Conservation (phyloP, 2,888 invertebrate species). For the Pachymerium ferrugineum region DNA sequence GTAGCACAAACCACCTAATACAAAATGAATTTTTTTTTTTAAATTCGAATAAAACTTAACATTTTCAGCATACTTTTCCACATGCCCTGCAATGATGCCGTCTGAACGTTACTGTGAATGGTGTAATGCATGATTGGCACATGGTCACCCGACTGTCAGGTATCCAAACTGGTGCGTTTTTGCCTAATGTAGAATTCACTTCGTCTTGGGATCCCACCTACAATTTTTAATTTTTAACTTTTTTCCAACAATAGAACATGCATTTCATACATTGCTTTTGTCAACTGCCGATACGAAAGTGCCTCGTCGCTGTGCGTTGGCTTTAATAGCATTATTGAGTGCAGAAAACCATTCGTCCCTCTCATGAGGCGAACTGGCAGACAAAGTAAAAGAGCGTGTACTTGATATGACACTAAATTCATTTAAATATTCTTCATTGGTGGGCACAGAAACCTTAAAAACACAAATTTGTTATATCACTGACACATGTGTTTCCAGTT, state of each 20-base stretch:
- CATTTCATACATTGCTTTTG: neutral
- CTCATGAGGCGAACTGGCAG: conserved; percentile 52
- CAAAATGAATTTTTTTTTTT: neutral
- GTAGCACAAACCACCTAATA: conserved; percentile 58
- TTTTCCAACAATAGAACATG: neutral
- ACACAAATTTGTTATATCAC: neutral
- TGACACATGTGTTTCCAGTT: neutral
- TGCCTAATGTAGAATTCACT: conserved; percentile 25
- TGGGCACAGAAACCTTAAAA: conserved; percentile 41
- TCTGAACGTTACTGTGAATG: conserved; percentile 60
- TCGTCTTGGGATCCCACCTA: neutral
- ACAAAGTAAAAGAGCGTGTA: conserved; percentile 54
- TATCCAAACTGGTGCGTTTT: conserved; percentile 56
- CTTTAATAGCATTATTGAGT: conserved; percentile 50
- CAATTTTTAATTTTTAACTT: neutral
- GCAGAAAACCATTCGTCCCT: conserved; percentile 53
- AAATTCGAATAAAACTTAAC: neutral
- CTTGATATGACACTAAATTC: conserved; percentile 56
- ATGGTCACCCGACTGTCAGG: conserved; percentile 58
- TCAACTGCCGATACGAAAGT: conserved; percentile 44
- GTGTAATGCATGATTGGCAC: conserved; percentile 60
- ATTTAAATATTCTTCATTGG: conserved; percentile 51
- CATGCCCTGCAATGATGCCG: conserved; percentile 63
- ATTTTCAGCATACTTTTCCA: conserved; percentile 55
- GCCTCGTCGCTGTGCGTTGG: conserved; percentile 48